Evolutionary conservation across 2,888 invertebrate genomes (phyloP).

Genomic region (Mechanitis messenoides): DNA sequence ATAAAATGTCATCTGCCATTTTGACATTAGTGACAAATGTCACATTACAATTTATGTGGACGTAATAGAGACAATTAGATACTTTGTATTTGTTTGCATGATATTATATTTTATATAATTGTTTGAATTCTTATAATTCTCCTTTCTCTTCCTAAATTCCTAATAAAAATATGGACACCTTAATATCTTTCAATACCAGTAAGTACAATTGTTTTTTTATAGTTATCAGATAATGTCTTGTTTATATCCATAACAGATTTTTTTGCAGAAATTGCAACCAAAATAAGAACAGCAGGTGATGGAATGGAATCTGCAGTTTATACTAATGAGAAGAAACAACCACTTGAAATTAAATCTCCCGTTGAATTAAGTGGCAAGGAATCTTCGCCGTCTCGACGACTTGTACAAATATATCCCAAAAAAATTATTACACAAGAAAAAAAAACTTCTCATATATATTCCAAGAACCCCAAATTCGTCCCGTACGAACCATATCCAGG

Average conservation of each 20-base stretch:
- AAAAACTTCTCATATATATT: slow-evolving; percentile 69
- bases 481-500: slow-evolving; percentile 93
- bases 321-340: slow-evolving; percentile 41
- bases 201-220: slow-evolving; percentile 11
- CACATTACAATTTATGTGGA: neutral
- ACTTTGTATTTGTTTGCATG: neutral
- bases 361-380: slow-evolving; percentile 38
- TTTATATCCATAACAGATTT: slow-evolving; percentile 2
- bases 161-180: slow-evolving; percentile 23
- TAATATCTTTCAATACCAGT: slow-evolving; percentile 26
- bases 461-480: slow-evolving; percentile 87
- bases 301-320: slow-evolving; percentile 82
- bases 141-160: too few species aligned
- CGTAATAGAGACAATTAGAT: neutral
- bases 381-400: slow-evolving; percentile 44
- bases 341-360: slow-evolving; percentile 27
- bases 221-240: neutral
- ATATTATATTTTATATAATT: neutral
- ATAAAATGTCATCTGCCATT: neutral
- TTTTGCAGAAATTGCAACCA: slow-evolving; percentile 56
- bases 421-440: slow-evolving; percentile 77
- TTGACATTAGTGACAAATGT: neutral
- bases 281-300: slow-evolving; percentile 82
- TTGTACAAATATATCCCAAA: slow-evolving; percentile 74
- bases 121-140: neutral